Conservation (phyloP, 2,888 invertebrate genomes). For the Parascotia fuliginaria region DNA sequence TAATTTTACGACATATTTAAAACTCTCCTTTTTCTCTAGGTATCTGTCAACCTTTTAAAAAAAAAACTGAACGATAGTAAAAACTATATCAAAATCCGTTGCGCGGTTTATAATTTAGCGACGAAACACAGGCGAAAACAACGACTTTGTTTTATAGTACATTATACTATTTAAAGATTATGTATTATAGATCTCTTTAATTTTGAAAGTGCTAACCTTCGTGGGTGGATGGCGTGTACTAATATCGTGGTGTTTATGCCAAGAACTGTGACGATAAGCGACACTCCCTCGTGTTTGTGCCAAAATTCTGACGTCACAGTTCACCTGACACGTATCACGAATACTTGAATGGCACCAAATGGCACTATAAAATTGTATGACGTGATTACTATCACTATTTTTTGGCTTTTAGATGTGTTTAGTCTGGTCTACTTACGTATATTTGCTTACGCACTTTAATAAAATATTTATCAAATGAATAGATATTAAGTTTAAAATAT, state of each 20-base stretch:
- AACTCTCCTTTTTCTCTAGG: no score
- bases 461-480: no score
- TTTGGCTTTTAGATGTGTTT: neutral
- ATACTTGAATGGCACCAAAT: slow-evolving; percentile 5
- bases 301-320: slow-evolving; percentile 40
- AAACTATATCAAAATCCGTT: no score
- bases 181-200: slow-evolving; percentile 14
- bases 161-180: no score
- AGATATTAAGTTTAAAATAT: no score
- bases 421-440: neutral
- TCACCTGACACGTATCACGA: slow-evolving; percentile 23
- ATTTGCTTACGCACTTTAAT: neutral
- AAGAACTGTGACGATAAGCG: slow-evolving; percentile 38
- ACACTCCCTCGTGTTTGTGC: slow-evolving; percentile 52
- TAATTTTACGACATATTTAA: no score
- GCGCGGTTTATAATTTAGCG: no score
- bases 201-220: slow-evolving; percentile 26
- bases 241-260: slow-evolving; percentile 20
- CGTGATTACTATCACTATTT: neutral
- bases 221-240: slow-evolving; percentile 29
- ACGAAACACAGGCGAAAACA: no score
- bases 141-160: no score
- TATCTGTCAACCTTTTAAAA: no score
- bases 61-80: no score
- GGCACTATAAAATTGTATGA: slow-evolving; percentile 1